These are phyloP conservation scores for Numenius phaeopus DNA, from an alignment of 2,797 vertebrate species.

Conservation along the genomic window DNA sequence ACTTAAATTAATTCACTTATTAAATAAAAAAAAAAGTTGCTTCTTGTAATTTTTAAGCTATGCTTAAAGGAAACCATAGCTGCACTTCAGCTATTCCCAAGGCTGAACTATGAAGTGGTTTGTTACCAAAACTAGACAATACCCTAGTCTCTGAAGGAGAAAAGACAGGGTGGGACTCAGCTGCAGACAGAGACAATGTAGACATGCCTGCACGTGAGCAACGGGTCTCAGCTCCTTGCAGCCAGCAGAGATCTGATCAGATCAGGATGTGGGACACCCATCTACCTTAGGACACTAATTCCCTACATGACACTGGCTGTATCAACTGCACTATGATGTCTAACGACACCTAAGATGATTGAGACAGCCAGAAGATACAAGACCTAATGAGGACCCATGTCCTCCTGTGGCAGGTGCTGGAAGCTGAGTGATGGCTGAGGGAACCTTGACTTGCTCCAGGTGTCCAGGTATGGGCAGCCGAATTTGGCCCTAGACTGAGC, in stretches of 20 bases:
- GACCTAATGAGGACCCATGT: background rate
- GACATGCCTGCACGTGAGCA: fast-evolving
- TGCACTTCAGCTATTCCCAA: background rate
- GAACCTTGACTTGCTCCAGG: background rate
- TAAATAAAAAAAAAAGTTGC: background rate
- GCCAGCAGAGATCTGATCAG: fast-evolving
- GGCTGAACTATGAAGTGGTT: background rate
- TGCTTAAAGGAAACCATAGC: background rate
- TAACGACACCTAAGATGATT: background rate
- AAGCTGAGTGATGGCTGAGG: background rate
- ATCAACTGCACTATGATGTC: background rate
- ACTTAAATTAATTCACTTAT: background rate
- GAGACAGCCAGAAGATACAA: background rate
- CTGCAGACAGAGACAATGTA: background rate
- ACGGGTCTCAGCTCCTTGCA: background rate
- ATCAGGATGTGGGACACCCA: fast-evolving
- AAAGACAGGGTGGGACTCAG: background rate
- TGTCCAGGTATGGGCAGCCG: background rate
- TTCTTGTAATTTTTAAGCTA: background rate
- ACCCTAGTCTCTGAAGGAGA: background rate
- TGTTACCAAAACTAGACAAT: background rate
- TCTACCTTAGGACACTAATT: background rate
- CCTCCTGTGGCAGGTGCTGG: background rate
- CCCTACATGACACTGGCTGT: background rate
- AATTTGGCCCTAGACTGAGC: background rate